Evolutionary conservation across 1,140 invertebrate species (phyloP), one percentile per base, ranked within the genome.

Genomic region (Lordiphosa stackelbergi): DNA sequence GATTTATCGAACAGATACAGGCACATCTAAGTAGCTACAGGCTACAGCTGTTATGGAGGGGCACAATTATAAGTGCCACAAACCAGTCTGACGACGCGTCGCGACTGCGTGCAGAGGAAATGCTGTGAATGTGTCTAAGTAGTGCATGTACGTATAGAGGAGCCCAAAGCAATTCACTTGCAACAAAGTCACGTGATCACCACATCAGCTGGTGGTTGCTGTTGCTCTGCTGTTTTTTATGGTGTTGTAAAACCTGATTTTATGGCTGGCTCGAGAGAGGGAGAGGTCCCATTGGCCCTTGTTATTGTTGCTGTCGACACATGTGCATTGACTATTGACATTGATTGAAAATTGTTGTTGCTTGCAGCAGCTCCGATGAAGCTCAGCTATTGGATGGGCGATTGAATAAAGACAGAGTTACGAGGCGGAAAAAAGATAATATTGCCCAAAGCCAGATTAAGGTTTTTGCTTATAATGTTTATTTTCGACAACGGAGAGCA

Each of bases 151-250:
- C 8, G 28, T 31, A 28, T 43, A 43, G 56, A 43, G 13, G 31
- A 19, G 12, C 10, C 9, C 22, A 51, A 12, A 24, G 8, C 11
- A 31, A 49, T 62, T 46, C 47, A 78, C 51, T 79, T 70, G 74
- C 70, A 55, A 74, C 66, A 53, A 56, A 79, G 75, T 81, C 75
- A 79, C 75, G 75, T 81, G 75, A 71, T 71, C 59, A 24, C n/a
- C 34, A 31, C 69, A 78, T 57, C 66, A 68, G 63, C 69, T 69
- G 58, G 57, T 58, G 42, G 42, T 53, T 53, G 46, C 36, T 55
- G 52, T 48, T 64, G 47, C 28, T 31, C 7, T 31, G 28, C 28
- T 56, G 11, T 41, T 40, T 19, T 8, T 16, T 38, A 48, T 55
- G 53, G 52, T 68, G 49, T 58, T 11, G 34, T 10, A 54, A 73